phyloP scores from a whole-genome alignment of 2,888 invertebrate genomes.

The Andrena camellia region DNA sequence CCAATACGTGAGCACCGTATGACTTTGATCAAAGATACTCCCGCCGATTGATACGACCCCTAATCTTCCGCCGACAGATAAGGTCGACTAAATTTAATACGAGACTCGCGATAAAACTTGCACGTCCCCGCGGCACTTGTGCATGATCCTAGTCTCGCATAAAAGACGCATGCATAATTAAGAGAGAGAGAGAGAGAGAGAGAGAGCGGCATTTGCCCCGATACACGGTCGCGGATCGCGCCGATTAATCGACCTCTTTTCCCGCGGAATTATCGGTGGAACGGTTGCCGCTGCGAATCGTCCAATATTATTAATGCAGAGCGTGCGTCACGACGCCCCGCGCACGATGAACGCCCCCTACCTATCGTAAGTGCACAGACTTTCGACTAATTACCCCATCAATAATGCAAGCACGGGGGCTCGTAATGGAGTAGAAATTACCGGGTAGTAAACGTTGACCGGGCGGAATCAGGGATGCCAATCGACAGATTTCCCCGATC shows the following conservation, averaged over 20 bases:
- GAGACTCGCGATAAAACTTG: slow-evolving; percentile 3
- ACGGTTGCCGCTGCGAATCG: slow-evolving; percentile 6
- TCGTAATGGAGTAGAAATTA: slow-evolving; percentile 76
- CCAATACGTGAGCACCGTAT: not conserved
- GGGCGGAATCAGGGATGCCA: slow-evolving; percentile 67
- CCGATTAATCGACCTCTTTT: slow-evolving; percentile 42
- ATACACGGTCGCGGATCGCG: not conserved
- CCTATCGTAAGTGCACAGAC: slow-evolving; percentile 45
- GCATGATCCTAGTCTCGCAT: not conserved
- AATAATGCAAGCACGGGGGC: slow-evolving; percentile 65
- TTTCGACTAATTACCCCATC: slow-evolving; percentile 64
- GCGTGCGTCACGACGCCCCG: slow-evolving; percentile 36
- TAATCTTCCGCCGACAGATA: slow-evolving; percentile 33
- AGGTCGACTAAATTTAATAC: slow-evolving; percentile 31
- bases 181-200: no score
- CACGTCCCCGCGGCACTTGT: not conserved
- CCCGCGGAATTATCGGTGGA: slow-evolving; percentile 24
- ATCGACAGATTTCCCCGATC: slow-evolving; percentile 71
- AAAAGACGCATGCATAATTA: not conserved
- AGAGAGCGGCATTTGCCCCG: not conserved
- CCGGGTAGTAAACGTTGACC: slow-evolving; percentile 62
- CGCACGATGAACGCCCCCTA: slow-evolving; percentile 9
- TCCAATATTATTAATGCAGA: slow-evolving; percentile 51
- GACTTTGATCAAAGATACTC: slow-evolving; percentile 19
- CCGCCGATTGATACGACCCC: slow-evolving; percentile 11